These are phyloP conservation scores for Drosophila hamatofila DNA, from an alignment of 2,888 invertebrate genomes.

Conservation along the genomic window DNA sequence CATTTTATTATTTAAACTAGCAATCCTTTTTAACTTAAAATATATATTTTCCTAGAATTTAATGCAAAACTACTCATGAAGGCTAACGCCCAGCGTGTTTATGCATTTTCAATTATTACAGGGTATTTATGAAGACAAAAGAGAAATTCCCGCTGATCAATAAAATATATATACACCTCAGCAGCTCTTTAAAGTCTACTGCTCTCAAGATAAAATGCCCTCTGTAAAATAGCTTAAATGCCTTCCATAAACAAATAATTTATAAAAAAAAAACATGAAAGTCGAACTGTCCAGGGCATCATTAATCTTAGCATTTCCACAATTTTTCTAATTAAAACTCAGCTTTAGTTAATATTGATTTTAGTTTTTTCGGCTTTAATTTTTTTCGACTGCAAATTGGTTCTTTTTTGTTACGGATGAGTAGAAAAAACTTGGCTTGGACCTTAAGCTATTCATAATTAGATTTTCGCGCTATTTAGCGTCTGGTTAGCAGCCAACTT, in stretches of 20 bases:
- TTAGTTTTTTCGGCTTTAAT: conserved; percentile 6
- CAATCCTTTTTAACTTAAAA: no score
- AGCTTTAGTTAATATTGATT: conserved; percentile 22
- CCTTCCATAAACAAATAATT: neutral
- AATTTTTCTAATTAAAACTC: conserved; percentile 18
- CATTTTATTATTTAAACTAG: no score
- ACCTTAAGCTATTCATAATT: conserved; percentile 17
- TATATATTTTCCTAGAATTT: no score
- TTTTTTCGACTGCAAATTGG: neutral
- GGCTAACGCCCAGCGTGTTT: no score
- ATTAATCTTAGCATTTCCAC: conserved; percentile 32
- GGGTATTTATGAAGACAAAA: neutral
- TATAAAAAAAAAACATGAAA: neutral
- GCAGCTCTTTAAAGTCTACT: neutral
- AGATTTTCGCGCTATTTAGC: conserved; percentile 17
- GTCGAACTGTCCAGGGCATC: conserved; percentile 3
- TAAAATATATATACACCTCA: neutral
- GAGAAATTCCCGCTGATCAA: neutral
- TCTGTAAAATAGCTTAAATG: neutral
- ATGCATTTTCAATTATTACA: no score
- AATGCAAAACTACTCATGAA: no score
- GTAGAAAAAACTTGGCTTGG: neutral
- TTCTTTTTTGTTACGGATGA: neutral
- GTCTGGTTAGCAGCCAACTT: conserved; percentile 15
- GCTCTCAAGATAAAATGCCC: no score